Percentiles rank a stretch among this genome's conserved stretches.
These are phyloP conservation scores for Agapostemon virescens DNA, from an alignment of 2,888 invertebrate species.

Conservation along the genomic window DNA sequence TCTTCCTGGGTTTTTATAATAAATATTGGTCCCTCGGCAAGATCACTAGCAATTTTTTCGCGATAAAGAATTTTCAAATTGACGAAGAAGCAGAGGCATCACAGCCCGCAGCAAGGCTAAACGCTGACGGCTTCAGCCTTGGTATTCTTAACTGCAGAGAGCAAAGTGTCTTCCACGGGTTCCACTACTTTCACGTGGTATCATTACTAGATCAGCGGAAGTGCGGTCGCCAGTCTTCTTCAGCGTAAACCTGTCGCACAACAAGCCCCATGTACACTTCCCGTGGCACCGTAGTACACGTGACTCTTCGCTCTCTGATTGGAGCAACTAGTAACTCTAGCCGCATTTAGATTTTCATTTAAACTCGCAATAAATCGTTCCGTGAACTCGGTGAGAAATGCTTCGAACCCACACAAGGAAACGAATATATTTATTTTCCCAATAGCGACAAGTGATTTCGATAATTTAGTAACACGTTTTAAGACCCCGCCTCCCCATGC, in stretches of 20 bases:
- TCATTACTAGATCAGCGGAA: conserved; percentile 53
- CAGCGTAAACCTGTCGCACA: conserved; percentile 38
- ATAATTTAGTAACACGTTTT: background rate
- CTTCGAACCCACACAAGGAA: background rate
- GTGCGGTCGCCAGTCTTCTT: conserved; percentile 35
- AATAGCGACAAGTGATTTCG: background rate
- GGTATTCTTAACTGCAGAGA: conserved; percentile 13
- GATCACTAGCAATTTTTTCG: background rate
- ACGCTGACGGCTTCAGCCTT: conserved; percentile 8
- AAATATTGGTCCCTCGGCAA: background rate
- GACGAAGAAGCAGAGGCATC: conserved; percentile 1
- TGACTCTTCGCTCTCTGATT: conserved; percentile 26
- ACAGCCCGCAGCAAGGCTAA: conserved; percentile 3
- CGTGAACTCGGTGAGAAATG: conserved; percentile 1
- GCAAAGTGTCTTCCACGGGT: conserved; percentile 23
- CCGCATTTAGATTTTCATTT: conserved; percentile 33
- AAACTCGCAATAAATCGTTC: conserved; percentile 18
- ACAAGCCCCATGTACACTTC: conserved; percentile 37
- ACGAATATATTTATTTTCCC: background rate
- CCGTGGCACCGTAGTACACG: conserved; percentile 30
- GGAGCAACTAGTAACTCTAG: conserved; percentile 17
- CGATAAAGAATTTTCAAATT: conserved; percentile 15
- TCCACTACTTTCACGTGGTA: conserved; percentile 29
- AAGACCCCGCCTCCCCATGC: background rate
- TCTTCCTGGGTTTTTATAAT: background rate